These are phyloP conservation scores for Tetropium fuscum DNA, from an alignment of 2,888 invertebrate species.

Conservation along the genomic window DNA sequence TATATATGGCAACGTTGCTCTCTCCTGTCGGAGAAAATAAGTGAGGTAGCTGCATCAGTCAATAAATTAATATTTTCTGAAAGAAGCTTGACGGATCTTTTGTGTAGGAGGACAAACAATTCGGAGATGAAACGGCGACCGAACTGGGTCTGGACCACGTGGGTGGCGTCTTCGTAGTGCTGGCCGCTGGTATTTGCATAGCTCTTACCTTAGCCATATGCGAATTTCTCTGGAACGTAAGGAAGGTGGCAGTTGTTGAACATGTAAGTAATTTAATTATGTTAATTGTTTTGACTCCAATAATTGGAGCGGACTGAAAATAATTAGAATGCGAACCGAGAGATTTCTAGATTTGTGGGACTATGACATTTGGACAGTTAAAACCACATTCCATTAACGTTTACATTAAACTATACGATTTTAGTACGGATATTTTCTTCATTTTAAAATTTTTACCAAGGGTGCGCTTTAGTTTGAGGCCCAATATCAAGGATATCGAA, in stretches of 20 bases:
- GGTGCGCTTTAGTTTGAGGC: too few relatives aligned
- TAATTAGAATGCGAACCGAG: too few relatives aligned
- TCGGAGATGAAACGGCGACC: constrained; percentile 62
- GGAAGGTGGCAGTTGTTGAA: constrained; percentile 81
- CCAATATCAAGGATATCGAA: too few relatives aligned
- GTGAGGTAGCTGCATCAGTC: constrained; percentile 28
- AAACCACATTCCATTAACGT: too few relatives aligned
- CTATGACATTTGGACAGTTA: too few relatives aligned
- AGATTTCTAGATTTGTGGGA: too few relatives aligned
- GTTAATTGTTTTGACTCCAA: too few relatives aligned
- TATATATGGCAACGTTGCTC: neutral
- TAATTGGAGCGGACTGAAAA: too few relatives aligned
- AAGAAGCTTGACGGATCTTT: constrained; percentile 35
- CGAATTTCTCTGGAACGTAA: constrained; percentile 89
- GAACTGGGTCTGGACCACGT: constrained; percentile 87
- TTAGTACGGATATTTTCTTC: too few relatives aligned
- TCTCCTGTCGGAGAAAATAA: neutral
- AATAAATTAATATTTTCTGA: constrained; percentile 36
- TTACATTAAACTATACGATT: too few relatives aligned
- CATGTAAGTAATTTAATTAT: constrained; percentile 69
- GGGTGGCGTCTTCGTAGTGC: constrained; percentile 91
- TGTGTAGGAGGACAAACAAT: constrained; percentile 49
- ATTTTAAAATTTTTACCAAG: too few relatives aligned
- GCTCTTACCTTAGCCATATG: constrained; percentile 81
- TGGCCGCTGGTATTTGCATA: constrained; percentile 78